Base-by-base conservation (phyloP, 2,888 invertebrate genomes). In the Pomacea canaliculata region DNA sequence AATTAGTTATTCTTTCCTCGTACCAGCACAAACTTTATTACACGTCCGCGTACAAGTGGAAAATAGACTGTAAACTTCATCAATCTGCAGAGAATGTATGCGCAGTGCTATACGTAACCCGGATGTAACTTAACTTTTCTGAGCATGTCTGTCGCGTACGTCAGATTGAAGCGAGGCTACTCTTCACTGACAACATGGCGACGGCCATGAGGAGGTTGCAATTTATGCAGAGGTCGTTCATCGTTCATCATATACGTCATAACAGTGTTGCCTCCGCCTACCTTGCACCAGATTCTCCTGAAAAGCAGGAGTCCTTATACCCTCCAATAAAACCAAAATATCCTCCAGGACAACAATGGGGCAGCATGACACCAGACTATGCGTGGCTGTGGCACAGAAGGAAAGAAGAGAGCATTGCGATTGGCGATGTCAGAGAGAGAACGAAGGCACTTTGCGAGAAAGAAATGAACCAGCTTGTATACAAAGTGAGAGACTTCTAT, bases 271-370 rank as follows among this genome's bases (percentile, higher is more conserved):
- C 69, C 49, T 60, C 74, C 23, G 48, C 69, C 46, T 46, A 68
- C 16, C 23, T 13, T 60, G 23, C 18, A 69, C 13, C 62, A 18
- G 4, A 77, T 80, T 27, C 81, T 80, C n/a, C 68, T 78, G 78
- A 81, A n/a, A 80, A 76, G 12, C 76, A 80, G 48, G 82, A 79
- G 19, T 78, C 81, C 10, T 77, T 81, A 37, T 90, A 89, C 71
- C 90, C 90, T 1, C 84, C 87, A 7, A 78, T 89, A 9, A 89
- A 87, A 78, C 87, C 88, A 0, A 84, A 84, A 73, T 87, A 80
- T 71, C 89, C 89, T 5, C 85, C 87, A 0, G 89, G 87, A 16
- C 78, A 76, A 73, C 37, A 56, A 56, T 90, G 89, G 89, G 86
- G 86, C 0, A 78, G 80, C n/a, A 84, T 89, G 83, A 72, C 80